Conservation (phyloP, 2,888 invertebrate genomes). For the Pachycephus smyrnensis region DNA sequence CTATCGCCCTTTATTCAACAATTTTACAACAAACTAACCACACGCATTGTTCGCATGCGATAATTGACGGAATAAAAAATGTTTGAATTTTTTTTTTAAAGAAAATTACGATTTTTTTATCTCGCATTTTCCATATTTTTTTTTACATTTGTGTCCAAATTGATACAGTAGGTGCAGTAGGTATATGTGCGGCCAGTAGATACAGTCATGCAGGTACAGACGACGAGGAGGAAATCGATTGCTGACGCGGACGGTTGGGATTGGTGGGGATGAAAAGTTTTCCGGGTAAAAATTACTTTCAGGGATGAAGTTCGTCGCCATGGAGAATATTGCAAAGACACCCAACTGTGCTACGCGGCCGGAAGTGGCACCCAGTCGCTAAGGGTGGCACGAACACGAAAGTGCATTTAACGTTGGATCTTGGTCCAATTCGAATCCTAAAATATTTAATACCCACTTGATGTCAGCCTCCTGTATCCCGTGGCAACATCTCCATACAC, state of each 20-base stretch:
- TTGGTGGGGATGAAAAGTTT: slow-evolving; percentile 19
- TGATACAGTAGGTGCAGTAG: neutral
- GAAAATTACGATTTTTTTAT: neutral
- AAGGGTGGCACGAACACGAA: slow-evolving; percentile 29
- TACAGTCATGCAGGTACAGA: neutral
- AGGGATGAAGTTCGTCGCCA: slow-evolving; percentile 3
- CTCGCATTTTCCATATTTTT: too few relatives aligned
- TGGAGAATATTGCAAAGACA: slow-evolving; percentile 5
- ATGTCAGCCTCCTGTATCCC: slow-evolving; percentile 25
- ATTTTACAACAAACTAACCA: neutral
- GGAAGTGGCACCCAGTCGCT: slow-evolving; percentile 11
- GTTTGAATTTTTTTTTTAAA: too few relatives aligned
- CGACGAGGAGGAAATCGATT: slow-evolving; percentile 3
- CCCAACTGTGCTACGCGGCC: neutral
- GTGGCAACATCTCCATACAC: slow-evolving; percentile 33
- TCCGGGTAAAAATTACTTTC: slow-evolving; percentile 26
- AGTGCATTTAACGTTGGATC: slow-evolving; percentile 43
- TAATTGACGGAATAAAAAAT: neutral
- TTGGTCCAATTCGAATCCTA: slow-evolving; percentile 41
- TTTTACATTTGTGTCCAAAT: neutral
- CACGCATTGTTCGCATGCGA: neutral
- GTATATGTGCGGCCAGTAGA: neutral
- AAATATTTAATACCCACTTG: slow-evolving; percentile 44
- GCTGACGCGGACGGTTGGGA: neutral
- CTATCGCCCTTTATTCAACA: neutral